These are phyloP conservation scores for Xyliphius kryptos DNA, from an alignment of 2,113 vertebrate species.

Conservation along the genomic window DNA sequence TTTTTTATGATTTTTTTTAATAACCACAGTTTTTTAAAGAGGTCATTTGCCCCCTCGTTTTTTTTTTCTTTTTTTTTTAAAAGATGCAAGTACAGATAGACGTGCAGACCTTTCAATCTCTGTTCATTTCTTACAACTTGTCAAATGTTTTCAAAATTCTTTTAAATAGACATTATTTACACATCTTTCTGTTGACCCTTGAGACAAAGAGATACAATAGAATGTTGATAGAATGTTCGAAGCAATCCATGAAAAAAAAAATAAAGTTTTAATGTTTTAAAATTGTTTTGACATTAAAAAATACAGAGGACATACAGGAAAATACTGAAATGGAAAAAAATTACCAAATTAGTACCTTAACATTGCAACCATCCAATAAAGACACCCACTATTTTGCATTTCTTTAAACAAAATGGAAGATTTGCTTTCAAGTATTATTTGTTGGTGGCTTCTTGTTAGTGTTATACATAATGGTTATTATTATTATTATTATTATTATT, in stretches of 20 bases:
- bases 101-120: conserved; percentile 67
- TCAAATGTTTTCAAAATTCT: conserved; percentile 18
- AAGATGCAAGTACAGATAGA: conserved; percentile 75
- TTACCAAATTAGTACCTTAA: conserved; percentile 21
- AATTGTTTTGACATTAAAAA: conserved; percentile 22
- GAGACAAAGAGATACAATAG: conserved; percentile 28
- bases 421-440: conserved; percentile 37
- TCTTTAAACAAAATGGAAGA: conserved; percentile 44
- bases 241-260: conserved; percentile 19
- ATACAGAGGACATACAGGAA: conserved; percentile 28
- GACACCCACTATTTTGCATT: conserved; percentile 38
- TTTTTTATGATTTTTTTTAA: conserved; percentile 50
- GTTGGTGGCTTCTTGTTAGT: conserved; percentile 23
- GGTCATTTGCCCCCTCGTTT: conserved; percentile 53
- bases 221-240: conserved; percentile 21
- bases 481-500: too few relatives aligned
- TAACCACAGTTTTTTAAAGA: conserved; percentile 72
- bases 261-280: neutral
- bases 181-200: conserved; percentile 39
- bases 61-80: conserved; percentile 58
- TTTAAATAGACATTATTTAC: conserved; percentile 35
- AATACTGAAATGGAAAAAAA: conserved; percentile 33
- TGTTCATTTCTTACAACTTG: conserved; percentile 57
- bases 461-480: too few relatives aligned
- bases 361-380: conserved; percentile 32